Conservation (phyloP, 2,113 vertebrate species). For the Pelvicachromis taeniatus region DNA sequence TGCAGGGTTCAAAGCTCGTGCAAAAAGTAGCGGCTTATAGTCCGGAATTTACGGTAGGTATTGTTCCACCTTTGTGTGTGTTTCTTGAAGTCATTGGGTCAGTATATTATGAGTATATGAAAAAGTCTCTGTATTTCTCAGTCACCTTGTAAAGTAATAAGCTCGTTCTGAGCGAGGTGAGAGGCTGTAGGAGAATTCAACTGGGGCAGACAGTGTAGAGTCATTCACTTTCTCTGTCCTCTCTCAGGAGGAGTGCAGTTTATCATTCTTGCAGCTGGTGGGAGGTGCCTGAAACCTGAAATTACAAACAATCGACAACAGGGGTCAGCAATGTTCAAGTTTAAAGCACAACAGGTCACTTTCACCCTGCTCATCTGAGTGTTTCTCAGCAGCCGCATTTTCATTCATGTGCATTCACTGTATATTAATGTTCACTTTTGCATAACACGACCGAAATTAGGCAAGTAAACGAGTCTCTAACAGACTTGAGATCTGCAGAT, state of each 20-base stretch:
- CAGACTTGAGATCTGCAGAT: neutral
- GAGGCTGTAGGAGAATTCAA: neutral
- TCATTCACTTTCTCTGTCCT: neutral
- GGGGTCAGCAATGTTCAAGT: neutral
- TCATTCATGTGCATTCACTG: neutral
- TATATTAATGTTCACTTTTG: neutral
- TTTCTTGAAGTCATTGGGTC: neutral
- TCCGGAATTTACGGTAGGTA: too few species aligned
- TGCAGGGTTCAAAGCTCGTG: too few species aligned
- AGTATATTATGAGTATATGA: neutral
- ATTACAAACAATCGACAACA: neutral
- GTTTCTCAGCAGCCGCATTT: neutral
- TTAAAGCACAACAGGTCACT: accelerated
- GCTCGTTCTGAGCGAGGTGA: accelerated
- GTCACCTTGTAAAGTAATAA: accelerated
- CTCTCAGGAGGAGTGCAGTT: neutral
- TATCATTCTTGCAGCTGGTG: neutral
- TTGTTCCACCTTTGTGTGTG: neutral
- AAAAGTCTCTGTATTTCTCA: neutral
- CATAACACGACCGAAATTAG: neutral
- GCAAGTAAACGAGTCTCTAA: neutral
- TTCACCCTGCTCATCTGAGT: neutral
- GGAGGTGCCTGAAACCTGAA: neutral
- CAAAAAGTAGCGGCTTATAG: too few species aligned
- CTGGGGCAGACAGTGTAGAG: neutral